These are phyloP conservation scores for Murina feae DNA, from an alignment of 2,113 vertebrate species.

Conservation along the genomic window DNA sequence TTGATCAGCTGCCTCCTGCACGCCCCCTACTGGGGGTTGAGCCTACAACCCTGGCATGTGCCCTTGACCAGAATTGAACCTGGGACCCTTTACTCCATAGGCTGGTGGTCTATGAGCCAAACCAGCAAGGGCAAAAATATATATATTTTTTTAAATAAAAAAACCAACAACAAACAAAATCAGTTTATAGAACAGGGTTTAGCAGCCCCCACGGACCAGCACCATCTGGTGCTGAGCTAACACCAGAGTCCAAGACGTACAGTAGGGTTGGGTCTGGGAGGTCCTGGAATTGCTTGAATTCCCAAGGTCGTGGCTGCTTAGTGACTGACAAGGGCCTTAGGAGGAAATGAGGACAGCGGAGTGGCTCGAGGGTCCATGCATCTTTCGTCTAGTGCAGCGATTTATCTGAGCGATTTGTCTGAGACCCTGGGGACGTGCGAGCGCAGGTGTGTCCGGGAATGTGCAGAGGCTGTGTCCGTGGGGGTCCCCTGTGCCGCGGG, in stretches of 20 bases:
- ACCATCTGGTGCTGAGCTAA: accelerated
- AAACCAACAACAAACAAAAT: background rate
- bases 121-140: too few species aligned
- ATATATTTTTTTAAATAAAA: too few species aligned
- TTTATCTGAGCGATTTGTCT: too few species aligned
- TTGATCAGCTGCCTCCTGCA: too few species aligned
- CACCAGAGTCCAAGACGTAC: accelerated
- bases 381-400: background rate
- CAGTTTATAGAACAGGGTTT: accelerated
- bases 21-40: too few species aligned
- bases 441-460: background rate
- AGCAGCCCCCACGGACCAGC: accelerated
- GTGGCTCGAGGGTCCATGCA: background rate
- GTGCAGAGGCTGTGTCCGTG: accelerated
- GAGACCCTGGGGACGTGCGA: accelerated
- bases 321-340: accelerated
- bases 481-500: accelerated
- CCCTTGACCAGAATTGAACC: too few species aligned
- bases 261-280: background rate
- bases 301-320: background rate
- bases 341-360: background rate
- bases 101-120: too few species aligned
- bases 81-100: too few species aligned
- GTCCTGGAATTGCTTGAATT: background rate
- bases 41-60: too few species aligned